Base-by-base conservation (phyloP, 2,113 vertebrate species). In the Rhombomys opimus region DNA sequence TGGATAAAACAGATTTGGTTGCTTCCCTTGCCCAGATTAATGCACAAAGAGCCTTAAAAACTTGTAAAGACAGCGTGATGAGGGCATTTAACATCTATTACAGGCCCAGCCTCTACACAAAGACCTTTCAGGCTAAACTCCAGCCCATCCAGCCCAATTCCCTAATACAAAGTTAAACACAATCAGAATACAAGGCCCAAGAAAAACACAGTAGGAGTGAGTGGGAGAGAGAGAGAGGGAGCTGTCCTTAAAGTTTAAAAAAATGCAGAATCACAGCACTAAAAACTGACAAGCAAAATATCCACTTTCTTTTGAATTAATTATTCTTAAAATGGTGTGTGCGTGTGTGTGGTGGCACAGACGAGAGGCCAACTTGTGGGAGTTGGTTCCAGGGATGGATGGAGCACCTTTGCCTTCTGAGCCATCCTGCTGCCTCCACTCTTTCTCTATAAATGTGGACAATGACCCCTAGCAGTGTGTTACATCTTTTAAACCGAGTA, bases 41-140 rank as follows among this genome's bases (percentile, higher is more conserved):
- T 77, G 89, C 67, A 95, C 76, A 95, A 76, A 93, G 61, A 81
- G 50, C 57, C 88, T 92, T 73, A 77, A 94, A 97, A 96, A 93
- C 72, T 11, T 73, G n/a, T 73, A 41, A 41, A 75, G n/a, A 94
- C 38, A 93, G 80, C 17, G 7, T 72, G n/a, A 68, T 67, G 72
- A 85, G 10, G 27, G 12, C 18, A 84, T 80, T 96, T 85, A 70
- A 67, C 67, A 76, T 88, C 75, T 84, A 90, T 90, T 90, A 93
- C 85, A 92, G 73, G 68, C 65, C 68, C 1, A 68, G 22, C 65
- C 90, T 78, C 50, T 68, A 54, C 14, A 52, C 80, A 63, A 94
- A 93, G n/a, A 73, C 23, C 46, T 95, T n/a, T 52, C 78, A 82
- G 38, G 35, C 7, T 63, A 35, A 96, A 67, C 27, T 78, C 65